Base-by-base conservation (phyloP, 2,797 vertebrate genomes). In the Pelobates cultripes region DNA sequence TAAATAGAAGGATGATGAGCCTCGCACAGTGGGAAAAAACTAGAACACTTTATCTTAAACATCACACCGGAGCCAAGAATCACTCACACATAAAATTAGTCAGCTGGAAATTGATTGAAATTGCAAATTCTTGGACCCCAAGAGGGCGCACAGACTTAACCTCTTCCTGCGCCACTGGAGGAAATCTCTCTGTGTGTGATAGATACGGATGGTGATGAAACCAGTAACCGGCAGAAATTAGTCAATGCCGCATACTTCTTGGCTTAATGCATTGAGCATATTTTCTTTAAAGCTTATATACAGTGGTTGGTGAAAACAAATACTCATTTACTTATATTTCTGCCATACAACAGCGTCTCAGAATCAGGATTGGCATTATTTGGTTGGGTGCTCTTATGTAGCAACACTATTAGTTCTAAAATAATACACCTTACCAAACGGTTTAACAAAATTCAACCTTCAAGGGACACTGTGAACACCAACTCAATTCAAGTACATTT, bases 61-160 rank as follows among this genome's bases (percentile, higher is more conserved):
- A 55, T 78, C 45, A 4, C 77, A 75, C 77, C 67, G 7, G 57
- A 70, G 77, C 71, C 72, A 83, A 83, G 55, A 79, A 75, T 64
- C 67, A 63, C 64, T 83, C 77, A 68, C 66, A 79, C 67, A 43
- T 72, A 75, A 71, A 79, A 79, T 70, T 71, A 76, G 68, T 84
- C 82, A 79, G 77, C 82, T 84, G 82, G 77, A 84, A 84, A 84
- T 72, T 79, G 82, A 84, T 83, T 84, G 72, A 84, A 84, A 75
- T 75, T 72, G 77, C 82, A 71, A 70, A 84, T 70, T 79, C 60
- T 57, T 7, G 70, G 73, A 80, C 67, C 72, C 71, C 53, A 55
- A 84, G 77, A 53, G 55, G 77, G 45, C 45, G 53, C 42, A 51
- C 14, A 4, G 45, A 14, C 17, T 84, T 79, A 84, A 84, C 82